Conservation (phyloP, 2,113 vertebrate genomes). For the Sebastes fasciatus region DNA sequence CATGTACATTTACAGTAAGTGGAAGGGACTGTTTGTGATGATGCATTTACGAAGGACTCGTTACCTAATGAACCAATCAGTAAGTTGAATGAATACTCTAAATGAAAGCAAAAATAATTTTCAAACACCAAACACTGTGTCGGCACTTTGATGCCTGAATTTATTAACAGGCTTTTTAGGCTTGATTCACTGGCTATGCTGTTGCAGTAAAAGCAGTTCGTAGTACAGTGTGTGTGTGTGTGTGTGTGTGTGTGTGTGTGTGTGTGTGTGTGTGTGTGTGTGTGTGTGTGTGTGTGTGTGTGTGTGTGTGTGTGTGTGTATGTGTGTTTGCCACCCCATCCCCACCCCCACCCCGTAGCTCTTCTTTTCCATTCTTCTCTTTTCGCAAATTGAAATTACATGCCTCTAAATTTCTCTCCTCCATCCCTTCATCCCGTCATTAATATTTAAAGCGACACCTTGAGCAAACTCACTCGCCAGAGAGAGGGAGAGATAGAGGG, state of each 20-base stretch:
- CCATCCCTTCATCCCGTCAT: slow-evolving; percentile 48
- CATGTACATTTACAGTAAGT: slow-evolving; percentile 3
- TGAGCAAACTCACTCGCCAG: slow-evolving; percentile 44
- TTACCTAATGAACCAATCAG: slow-evolving; percentile 32
- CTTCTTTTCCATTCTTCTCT: slow-evolving; percentile 30
- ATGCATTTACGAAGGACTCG: slow-evolving; percentile 8
- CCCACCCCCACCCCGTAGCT: background rate
- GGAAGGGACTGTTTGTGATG: slow-evolving; percentile 36
- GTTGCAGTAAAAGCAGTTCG: background rate
- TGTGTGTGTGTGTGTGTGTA: background rate
- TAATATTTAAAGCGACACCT: slow-evolving; percentile 70
- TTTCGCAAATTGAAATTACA: slow-evolving; percentile 54
- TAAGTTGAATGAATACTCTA: background rate
- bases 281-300: background rate
- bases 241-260: background rate
- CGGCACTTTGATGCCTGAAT: background rate
- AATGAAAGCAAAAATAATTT: background rate
- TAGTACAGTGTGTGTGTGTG: background rate
- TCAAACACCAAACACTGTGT: slow-evolving; percentile 6
- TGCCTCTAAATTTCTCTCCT: slow-evolving; percentile 47
- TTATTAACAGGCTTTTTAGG: slow-evolving; percentile 11
- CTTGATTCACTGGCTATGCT: background rate
- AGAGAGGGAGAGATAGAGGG: background rate
- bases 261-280: background rate
- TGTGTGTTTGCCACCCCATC: background rate